These are phyloP conservation scores for Plutomurus gul DNA, from an alignment of 1,140 invertebrate genomes.

Conservation along the genomic window DNA sequence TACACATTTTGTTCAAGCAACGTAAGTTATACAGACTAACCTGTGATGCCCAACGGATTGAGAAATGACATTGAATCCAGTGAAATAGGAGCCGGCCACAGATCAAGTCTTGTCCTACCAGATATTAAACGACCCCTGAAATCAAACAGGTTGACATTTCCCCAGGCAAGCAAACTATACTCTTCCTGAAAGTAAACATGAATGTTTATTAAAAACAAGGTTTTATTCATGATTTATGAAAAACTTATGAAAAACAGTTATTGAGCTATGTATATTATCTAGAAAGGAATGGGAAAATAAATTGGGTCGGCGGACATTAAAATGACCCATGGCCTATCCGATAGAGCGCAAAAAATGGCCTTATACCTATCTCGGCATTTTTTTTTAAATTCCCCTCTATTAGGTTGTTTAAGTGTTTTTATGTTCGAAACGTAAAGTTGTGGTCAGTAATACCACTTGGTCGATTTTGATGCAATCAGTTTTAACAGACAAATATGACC, in stretches of 20 bases:
- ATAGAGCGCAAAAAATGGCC: no score
- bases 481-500: no score
- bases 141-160: conserved; percentile 68
- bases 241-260: neutral
- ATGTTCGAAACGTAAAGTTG: no score
- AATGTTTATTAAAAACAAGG: neutral
- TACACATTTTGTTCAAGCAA: neutral
- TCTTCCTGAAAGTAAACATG: conserved; percentile 57
- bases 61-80: conserved; percentile 58
- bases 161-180: conserved; percentile 64
- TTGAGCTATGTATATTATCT: neutral
- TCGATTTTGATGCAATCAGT: no score
- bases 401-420: no score
- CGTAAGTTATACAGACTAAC: conserved; percentile 26
- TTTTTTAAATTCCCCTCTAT: no score
- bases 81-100: conserved; percentile 64
- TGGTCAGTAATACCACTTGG: no score
- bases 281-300: conserved; percentile 29
- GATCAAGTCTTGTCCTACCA: conserved; percentile 61
- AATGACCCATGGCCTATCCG: no score
- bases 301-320: no score
- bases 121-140: conserved; percentile 62
- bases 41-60: conserved; percentile 55
- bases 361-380: no score
- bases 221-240: neutral